These are phyloP conservation scores for Heliornis fulica DNA, from an alignment of 2,113 vertebrate genomes.

Conservation along the genomic window DNA sequence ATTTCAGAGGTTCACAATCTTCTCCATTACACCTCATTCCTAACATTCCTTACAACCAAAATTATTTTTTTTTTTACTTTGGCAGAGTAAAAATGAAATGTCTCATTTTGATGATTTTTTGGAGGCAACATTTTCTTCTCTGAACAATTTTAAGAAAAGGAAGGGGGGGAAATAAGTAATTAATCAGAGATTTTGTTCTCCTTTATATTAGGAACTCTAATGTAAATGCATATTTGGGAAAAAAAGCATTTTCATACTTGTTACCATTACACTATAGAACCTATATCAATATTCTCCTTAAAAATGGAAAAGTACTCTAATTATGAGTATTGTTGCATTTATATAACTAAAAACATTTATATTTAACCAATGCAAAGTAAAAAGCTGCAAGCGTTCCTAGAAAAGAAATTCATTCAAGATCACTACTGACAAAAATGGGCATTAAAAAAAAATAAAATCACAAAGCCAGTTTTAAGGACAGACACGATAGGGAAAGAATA, in stretches of 20 bases:
- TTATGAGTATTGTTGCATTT: neutral
- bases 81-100: neutral
- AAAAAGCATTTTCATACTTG: neutral
- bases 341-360: neutral
- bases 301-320: neutral
- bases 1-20: neutral
- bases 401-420: neutral
- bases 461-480: neutral
- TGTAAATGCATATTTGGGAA: neutral
- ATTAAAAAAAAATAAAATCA: neutral
- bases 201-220: neutral
- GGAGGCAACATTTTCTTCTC: no score
- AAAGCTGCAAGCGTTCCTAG: neutral
- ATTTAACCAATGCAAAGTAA: neutral
- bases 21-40: neutral
- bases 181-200: neutral
- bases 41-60: neutral
- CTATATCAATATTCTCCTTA: neutral
- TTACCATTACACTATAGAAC: neutral
- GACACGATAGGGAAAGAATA: fast-evolving
- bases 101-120: neutral
- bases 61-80: neutral
- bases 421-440: neutral
- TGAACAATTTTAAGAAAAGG: neutral
- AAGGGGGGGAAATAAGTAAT: neutral